Evolutionary conservation across 1,140 invertebrate species (phyloP).

Genomic region (Camponotus pennsylvanicus): DNA sequence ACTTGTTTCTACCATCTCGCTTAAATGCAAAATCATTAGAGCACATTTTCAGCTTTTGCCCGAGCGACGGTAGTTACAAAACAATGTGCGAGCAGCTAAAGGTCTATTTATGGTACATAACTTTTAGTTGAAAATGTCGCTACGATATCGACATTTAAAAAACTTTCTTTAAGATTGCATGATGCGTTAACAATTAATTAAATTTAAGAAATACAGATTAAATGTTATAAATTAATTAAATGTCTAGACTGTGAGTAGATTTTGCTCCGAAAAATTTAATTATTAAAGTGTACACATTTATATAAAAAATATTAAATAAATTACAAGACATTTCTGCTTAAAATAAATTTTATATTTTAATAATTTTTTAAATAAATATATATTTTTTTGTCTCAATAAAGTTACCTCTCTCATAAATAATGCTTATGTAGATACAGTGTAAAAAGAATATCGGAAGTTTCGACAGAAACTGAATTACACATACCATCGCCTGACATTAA

Average conservation of each 20-base stretch:
- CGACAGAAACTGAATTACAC: constrained; percentile 16
- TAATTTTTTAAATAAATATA: no score
- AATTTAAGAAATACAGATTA: background rate
- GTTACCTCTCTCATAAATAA: background rate
- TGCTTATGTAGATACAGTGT: background rate
- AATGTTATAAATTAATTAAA: background rate
- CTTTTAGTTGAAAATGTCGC: background rate
- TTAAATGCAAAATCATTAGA: constrained; percentile 53
- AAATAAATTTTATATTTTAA: no score
- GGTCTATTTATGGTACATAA: background rate
- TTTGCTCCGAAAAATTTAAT: no score
- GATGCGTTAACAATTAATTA: background rate
- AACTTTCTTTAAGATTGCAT: background rate
- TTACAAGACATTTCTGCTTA: no score
- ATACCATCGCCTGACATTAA: constrained; percentile 37
- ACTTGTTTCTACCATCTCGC: constrained; percentile 5
- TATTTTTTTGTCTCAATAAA: constrained; percentile 30
- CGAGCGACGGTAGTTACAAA: background rate
- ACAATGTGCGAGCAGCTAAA: constrained; percentile 22
- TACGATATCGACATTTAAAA: background rate
- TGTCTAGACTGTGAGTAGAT: no score
- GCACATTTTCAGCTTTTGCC: constrained; percentile 18
- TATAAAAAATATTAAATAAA: no score
- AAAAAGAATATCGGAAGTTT: constrained; percentile 25
- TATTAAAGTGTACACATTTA: no score